A percentile compares a stretch with the other conserved stretches of the same genome.
Conservation (phyloP, 2,797 vertebrate genomes). For the Scomberomorus guttatus region DNA sequence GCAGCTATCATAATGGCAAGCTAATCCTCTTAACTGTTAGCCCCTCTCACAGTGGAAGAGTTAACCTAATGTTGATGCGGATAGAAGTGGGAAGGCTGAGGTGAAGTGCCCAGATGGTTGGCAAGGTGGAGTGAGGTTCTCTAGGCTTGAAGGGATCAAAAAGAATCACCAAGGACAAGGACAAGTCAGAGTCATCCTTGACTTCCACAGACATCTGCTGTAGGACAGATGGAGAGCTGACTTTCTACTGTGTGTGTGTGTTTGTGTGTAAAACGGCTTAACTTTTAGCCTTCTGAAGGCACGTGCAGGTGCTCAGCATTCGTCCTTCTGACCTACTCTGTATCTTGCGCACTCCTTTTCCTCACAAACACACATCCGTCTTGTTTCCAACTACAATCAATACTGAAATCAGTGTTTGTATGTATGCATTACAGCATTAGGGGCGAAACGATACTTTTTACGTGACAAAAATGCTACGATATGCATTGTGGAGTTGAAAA, state of each 20-base stretch:
- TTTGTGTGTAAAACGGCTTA: conserved; percentile 63
- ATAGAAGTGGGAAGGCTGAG: conserved; percentile 44
- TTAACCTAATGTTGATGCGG: conserved; percentile 31
- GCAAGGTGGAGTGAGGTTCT: conserved; percentile 63
- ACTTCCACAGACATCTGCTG: conserved; percentile 58
- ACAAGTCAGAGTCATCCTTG: conserved; percentile 43
- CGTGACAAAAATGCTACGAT: not conserved
- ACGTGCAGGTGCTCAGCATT: conserved; percentile 63
- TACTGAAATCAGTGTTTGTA: conserved; percentile 20
- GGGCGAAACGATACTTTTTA: conserved; percentile 9
- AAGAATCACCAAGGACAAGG: conserved; percentile 59
- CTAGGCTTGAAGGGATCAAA: conserved; percentile 68
- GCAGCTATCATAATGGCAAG: conserved; percentile 47
- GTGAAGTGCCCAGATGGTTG: conserved; percentile 72
- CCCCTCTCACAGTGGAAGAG: conserved; percentile 50
- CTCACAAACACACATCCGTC: conserved; percentile 9
- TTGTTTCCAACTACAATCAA: conserved; percentile 3
- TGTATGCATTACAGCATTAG: not conserved
- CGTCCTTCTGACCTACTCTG: conserved; percentile 56
- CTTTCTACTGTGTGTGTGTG: conserved; percentile 48
- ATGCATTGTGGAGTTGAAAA: not conserved
- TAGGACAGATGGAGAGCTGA: conserved; percentile 31
- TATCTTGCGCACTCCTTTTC: not conserved
- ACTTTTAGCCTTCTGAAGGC: conserved; percentile 64
- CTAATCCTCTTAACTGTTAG: conserved; percentile 58